Conservation (phyloP, 1,140 invertebrate species). For the Micrasema minimum region DNA sequence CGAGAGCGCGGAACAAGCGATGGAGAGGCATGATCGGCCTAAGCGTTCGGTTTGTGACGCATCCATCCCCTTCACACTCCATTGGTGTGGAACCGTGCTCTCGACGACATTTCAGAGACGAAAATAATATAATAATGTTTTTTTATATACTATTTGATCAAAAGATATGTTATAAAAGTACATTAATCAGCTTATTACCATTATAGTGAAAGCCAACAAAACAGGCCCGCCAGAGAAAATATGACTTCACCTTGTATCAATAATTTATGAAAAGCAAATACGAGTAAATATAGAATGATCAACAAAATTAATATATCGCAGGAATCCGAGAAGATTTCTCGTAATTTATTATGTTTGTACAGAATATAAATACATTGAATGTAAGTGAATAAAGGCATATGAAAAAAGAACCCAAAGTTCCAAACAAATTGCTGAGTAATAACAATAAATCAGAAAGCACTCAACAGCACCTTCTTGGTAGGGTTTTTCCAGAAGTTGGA, state of each 20-base stretch:
- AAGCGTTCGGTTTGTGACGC: too few relatives aligned
- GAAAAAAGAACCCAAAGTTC: slow-evolving; percentile 39
- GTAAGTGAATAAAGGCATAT: slow-evolving; percentile 31
- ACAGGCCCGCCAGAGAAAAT: too few relatives aligned
- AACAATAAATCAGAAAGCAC: slow-evolving; percentile 43
- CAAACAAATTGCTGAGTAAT: slow-evolving; percentile 42
- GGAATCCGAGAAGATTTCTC: slow-evolving; percentile 30
- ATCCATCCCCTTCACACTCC: too few relatives aligned
- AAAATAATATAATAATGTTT: too few relatives aligned
- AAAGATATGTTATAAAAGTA: too few relatives aligned
- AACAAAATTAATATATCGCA: slow-evolving; percentile 17
- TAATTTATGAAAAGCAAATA: slow-evolving; percentile 27
- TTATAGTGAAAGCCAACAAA: too few relatives aligned
- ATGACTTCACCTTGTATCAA: slow-evolving; percentile 13
- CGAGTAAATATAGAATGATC: slow-evolving; percentile 20
- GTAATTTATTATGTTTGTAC: slow-evolving; percentile 40
- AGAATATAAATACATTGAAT: slow-evolving; percentile 42
- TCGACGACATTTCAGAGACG: too few relatives aligned
- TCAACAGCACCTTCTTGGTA: slow-evolving; percentile 34
- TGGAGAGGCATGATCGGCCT: too few relatives aligned
- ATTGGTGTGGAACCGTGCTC: too few relatives aligned
- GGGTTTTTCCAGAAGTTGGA: slow-evolving; percentile 24
- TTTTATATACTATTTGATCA: too few relatives aligned
- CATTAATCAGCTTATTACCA: too few relatives aligned
- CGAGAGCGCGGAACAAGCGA: too few relatives aligned